Evolutionary conservation across 2,888 invertebrate species (phyloP).

Genomic region (Folsomia candida): DNA sequence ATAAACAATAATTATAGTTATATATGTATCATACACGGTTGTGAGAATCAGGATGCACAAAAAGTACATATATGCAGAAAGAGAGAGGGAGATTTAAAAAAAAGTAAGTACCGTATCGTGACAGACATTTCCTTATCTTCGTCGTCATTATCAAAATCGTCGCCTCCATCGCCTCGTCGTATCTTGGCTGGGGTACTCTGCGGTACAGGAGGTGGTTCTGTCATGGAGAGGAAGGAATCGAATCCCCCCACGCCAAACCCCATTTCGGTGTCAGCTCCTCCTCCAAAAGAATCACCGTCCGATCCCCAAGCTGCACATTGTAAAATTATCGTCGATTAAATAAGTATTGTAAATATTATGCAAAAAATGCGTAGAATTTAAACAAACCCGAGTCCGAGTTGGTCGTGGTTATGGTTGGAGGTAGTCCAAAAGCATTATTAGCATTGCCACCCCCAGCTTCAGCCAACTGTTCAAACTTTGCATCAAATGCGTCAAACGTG

Average conservation of each 20-base stretch:
- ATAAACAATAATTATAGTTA: background rate
- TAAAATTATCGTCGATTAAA: background rate
- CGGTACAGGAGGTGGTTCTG: slow-evolving; percentile 67
- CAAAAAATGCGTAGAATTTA: background rate
- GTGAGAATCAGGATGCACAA: background rate
- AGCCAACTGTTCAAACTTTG: slow-evolving; percentile 75
- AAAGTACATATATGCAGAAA: slow-evolving; percentile 8
- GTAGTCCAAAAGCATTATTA: slow-evolving; percentile 52
- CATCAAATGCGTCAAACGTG: slow-evolving; percentile 83
- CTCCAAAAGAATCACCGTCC: background rate
- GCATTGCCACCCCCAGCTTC: slow-evolving; percentile 16
- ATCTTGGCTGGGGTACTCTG: slow-evolving; percentile 66
- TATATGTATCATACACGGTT: background rate
- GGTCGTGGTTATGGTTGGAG: slow-evolving; percentile 14
- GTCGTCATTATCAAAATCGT: slow-evolving; percentile 51
- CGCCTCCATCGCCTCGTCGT: slow-evolving; percentile 32
- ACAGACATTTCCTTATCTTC: slow-evolving; percentile 51
- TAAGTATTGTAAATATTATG: background rate
- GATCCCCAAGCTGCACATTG: background rate
- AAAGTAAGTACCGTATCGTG: slow-evolving; percentile 53
- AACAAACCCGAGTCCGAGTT: slow-evolving; percentile 22
- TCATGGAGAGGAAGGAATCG: slow-evolving; percentile 66
- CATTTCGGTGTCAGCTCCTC: background rate
- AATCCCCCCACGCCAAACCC: slow-evolving; percentile 56
- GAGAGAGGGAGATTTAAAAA: too few species aligned